phyloP scores from a whole-genome alignment of 2,888 invertebrate species.

The Philereme transversata region DNA sequence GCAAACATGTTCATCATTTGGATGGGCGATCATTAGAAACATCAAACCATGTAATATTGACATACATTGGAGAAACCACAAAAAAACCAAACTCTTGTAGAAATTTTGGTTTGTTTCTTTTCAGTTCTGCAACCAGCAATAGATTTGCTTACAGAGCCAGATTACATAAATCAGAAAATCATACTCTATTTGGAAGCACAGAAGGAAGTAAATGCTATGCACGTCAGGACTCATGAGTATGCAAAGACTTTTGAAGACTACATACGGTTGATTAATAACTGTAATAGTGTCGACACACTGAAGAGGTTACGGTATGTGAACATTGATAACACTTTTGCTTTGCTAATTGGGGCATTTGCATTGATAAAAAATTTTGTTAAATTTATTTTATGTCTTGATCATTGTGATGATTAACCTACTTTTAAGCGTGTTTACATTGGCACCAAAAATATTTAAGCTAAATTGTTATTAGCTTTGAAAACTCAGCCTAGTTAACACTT shows the following conservation, averaged over 20 bases:
- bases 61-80: too few relatives aligned
- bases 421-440: too few relatives aligned
- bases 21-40: too few relatives aligned
- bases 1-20: too few relatives aligned
- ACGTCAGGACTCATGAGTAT: slow-evolving; percentile 92
- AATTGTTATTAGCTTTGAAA: too few relatives aligned
- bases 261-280: slow-evolving; percentile 91
- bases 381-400: too few relatives aligned
- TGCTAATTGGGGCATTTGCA: slow-evolving; percentile 33
- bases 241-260: slow-evolving; percentile 96
- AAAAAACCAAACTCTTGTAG: too few relatives aligned
- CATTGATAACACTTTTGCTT: slow-evolving; percentile 46
- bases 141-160: slow-evolving; percentile 93
- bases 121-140: slow-evolving; percentile 92
- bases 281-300: slow-evolving; percentile 91
- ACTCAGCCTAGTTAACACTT: too few relatives aligned
- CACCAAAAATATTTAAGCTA: too few relatives aligned
- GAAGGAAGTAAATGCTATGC: slow-evolving; percentile 90
- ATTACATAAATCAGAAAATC: slow-evolving; percentile 95
- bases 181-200: slow-evolving; percentile 92
- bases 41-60: too few relatives aligned
- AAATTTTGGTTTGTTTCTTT: slow-evolving; percentile 41
- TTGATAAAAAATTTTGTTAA: too few relatives aligned
- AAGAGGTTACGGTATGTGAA: slow-evolving; percentile 89
- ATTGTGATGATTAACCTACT: too few relatives aligned